Conservation (phyloP, 2,888 invertebrate genomes). For the Polyommatus iphigenia region DNA sequence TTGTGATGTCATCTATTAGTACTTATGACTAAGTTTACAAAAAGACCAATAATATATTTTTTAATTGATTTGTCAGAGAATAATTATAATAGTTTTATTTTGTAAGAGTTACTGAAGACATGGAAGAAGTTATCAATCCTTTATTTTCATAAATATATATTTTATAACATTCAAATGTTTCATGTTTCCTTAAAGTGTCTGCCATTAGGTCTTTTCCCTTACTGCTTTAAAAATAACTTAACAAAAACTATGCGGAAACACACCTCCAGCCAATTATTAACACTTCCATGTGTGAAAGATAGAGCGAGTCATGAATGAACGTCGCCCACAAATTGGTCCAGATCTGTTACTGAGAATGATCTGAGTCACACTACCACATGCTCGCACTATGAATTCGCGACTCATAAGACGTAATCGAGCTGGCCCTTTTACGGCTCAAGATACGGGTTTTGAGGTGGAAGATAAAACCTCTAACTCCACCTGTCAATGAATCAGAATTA, state of each 20-base stretch:
- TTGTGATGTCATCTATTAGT: too few species aligned
- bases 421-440: background rate
- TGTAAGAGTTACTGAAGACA: too few species aligned
- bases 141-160: too few species aligned
- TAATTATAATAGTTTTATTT: too few species aligned
- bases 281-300: background rate
- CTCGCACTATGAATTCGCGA: constrained; percentile 13
- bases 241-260: background rate
- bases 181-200: too few species aligned
- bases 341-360: constrained; percentile 40
- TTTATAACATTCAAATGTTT: too few species aligned
- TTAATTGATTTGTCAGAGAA: too few species aligned
- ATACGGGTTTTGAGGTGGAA: background rate
- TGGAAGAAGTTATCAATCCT: too few species aligned
- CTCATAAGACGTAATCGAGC: background rate
- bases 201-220: too few species aligned
- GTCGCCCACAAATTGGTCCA: constrained; percentile 39
- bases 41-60: too few species aligned
- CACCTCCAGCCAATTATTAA: background rate
- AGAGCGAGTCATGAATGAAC: constrained; percentile 26
- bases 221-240: too few species aligned
- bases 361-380: constrained; percentile 39
- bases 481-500: background rate
- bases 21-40: too few species aligned
- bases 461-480: background rate